Conservation (phyloP, 2,888 invertebrate genomes). For the Macropis europaea region DNA sequence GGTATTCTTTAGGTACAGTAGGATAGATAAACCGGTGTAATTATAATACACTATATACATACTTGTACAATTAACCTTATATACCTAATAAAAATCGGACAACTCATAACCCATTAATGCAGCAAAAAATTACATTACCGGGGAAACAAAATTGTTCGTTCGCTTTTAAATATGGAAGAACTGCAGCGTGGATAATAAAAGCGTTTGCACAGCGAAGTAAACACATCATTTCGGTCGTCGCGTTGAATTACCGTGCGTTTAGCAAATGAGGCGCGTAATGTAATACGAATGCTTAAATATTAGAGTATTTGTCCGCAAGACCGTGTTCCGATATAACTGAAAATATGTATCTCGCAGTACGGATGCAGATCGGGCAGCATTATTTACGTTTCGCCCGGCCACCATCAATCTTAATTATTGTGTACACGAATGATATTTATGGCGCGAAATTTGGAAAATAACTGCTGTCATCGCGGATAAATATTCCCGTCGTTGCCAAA, state of each 20-base stretch:
- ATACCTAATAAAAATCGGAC: no score
- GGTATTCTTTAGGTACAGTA: no score
- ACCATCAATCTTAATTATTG: conserved; percentile 50
- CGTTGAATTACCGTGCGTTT: neutral
- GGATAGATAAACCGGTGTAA: no score
- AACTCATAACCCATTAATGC: no score
- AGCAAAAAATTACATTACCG: no score
- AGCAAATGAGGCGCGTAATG: neutral
- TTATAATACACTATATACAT: no score
- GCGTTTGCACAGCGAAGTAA: neutral
- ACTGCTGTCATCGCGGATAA: conserved; percentile 21
- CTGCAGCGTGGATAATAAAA: neutral
- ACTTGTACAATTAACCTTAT: no score
- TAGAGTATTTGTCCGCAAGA: neutral
- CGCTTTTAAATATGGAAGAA: neutral
- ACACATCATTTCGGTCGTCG: neutral
- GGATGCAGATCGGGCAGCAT: neutral
- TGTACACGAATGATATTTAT: conserved; percentile 24
- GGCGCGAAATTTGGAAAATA: conserved; percentile 33
- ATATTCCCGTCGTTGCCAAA: neutral
- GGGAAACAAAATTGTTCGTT: neutral
- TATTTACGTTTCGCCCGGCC: conserved; percentile 18
- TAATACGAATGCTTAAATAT: conserved; percentile 7
- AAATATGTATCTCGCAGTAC: conserved; percentile 4
- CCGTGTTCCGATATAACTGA: conserved; percentile 1